These are phyloP conservation scores for Beroe ovata DNA, from an alignment of 37 sponge, comb jelly and placozoan genomes.

Conservation along the genomic window DNA sequence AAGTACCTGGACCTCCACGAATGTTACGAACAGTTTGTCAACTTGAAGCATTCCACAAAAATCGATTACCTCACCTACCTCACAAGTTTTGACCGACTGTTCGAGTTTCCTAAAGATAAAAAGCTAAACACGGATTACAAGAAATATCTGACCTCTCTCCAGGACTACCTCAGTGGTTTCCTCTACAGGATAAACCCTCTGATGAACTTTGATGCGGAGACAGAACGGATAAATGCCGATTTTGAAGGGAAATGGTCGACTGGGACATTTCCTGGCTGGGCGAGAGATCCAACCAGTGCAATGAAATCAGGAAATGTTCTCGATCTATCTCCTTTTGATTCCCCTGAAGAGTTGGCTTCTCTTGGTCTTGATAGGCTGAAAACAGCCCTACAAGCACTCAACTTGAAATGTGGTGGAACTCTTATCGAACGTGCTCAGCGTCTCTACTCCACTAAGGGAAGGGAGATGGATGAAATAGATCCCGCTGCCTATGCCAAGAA, in stretches of 20 bases:
- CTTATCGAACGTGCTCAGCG: conserved; percentile 87
- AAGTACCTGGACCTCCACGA: conserved; percentile 90
- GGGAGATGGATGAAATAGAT: conserved; percentile 70
- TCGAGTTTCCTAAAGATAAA: conserved; percentile 88
- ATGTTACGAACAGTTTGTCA: conserved; percentile 75
- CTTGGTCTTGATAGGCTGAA: conserved; percentile 95
- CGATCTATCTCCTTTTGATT: conserved; percentile 92
- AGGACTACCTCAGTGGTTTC: conserved; percentile 80
- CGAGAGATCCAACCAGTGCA: conserved; percentile 92
- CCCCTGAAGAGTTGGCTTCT: conserved; percentile 91
- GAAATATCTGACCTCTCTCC: conserved; percentile 75
- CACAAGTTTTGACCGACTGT: conserved; percentile 83
- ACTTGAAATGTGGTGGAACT: conserved; percentile 97
- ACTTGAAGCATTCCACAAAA: conserved; percentile 77
- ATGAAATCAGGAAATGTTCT: conserved; percentile 89
- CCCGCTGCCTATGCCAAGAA: conserved; percentile 82
- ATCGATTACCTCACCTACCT: conserved; percentile 91
- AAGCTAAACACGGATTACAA: conserved; percentile 80
- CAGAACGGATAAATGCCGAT: conserved; percentile 67
- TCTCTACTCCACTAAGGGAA: conserved; percentile 84
- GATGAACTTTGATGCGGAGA: conserved; percentile 72
- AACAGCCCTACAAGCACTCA: conserved; percentile 88
- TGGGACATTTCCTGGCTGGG: conserved; percentile 95
- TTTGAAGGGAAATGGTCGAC: conserved; percentile 85
- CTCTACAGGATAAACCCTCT: conserved; percentile 77